Base-by-base conservation (phyloP, 2,113 vertebrate genomes). In the Lutjanus erythropterus region DNA sequence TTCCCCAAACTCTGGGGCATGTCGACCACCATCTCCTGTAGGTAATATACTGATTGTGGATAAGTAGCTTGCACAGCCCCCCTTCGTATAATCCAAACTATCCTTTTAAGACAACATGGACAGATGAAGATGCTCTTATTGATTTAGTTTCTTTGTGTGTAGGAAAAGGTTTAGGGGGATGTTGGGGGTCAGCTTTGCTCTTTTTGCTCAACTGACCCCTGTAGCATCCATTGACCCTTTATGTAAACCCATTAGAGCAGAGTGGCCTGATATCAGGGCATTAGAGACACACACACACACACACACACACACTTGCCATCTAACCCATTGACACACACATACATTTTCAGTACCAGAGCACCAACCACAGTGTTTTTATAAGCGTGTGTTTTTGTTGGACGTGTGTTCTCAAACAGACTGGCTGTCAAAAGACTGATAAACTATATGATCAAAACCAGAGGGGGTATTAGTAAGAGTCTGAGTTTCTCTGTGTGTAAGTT, bases 231-330 rank as follows among this genome's bases (percentile, higher is more conserved):
- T 92, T 65, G 77, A 91, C 86, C 90, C 72, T 87, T 92, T 90
- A 90, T 89, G 83, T 93, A 88, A 94, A 93, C 88, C 90, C 84
- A 91, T 93, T 93, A 93, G 84, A 58, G 78, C 29, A 68, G 75
- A 93, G 78, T 83, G 80, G 75, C 44, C 79, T 49, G 64, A 75
- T 76, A 66, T 69, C n/a, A 25, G 61, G 31, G 35, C 60, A 81
- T 86, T 53, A 83, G 31, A 80, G 16, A 27, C 75, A 64, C 61
- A 31, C 37, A 39, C 71, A 39, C 50, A 58, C 23, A 46, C 3
- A 70, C 65, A 80, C 16, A 66, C 29, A 67, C 39, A 50, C 39
- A 62, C 47, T 61, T 44, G n/a, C 42, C 10, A 62, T 49, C 56
- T 37, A 41, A 81, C 35, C 46, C 16, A 71, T 4, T 59, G 15